Conservation (phyloP, 2,888 invertebrate genomes). For the Synanthedon vespiformis region DNA sequence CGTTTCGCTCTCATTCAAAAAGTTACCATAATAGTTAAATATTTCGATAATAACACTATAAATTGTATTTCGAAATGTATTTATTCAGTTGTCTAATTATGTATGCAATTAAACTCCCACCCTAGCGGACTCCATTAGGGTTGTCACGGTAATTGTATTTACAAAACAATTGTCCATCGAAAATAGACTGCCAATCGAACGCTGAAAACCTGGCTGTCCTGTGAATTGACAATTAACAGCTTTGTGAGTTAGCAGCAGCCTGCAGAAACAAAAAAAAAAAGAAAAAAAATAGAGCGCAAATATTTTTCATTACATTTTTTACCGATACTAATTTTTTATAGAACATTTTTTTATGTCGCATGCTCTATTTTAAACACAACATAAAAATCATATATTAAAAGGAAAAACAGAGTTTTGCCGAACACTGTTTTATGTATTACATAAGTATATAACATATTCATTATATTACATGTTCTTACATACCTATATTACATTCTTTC, state of each 20-base stretch:
- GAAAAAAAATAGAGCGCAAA: background rate
- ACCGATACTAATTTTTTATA: too few relatives aligned
- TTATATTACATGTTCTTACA: too few relatives aligned
- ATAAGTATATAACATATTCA: too few relatives aligned
- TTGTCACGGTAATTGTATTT: conserved; percentile 1
- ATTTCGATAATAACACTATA: conserved; percentile 1
- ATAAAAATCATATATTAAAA: too few relatives aligned
- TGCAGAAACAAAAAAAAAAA: background rate
- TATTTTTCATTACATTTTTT: background rate
- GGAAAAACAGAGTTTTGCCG: too few relatives aligned
- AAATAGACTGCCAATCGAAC: conserved; percentile 3
- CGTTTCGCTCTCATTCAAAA: too few relatives aligned
- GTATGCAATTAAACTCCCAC: background rate
- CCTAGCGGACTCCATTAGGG: background rate
- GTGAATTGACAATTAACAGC: conserved; percentile 15
- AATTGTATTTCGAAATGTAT: background rate
- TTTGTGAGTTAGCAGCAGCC: conserved; percentile 3
- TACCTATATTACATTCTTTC: too few relatives aligned
- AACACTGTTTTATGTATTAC: too few relatives aligned
- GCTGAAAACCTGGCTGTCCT: conserved; percentile 8
- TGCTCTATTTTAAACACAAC: too few relatives aligned
- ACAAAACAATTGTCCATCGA: conserved; percentile 6
- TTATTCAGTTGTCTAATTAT: background rate
- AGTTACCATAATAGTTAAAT: background rate
- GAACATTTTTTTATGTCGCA: too few relatives aligned